Conservation (phyloP, 2,888 invertebrate genomes). For the Lepidonotus clava region DNA sequence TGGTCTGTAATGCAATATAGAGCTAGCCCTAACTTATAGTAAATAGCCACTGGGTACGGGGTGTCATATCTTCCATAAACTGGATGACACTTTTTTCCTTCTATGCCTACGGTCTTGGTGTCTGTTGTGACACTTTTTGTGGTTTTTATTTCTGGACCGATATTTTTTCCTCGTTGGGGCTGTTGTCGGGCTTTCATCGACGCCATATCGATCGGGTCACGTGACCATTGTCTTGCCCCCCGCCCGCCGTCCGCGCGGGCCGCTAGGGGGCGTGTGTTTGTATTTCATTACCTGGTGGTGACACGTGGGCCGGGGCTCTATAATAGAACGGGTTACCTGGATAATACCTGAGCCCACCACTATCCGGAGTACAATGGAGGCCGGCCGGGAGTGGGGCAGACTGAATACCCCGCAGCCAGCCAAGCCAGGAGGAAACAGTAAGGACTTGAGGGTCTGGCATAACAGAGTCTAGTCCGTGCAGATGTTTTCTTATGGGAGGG, state of each 20-base stretch:
- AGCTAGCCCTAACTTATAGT: too few relatives aligned
- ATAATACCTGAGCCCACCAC: not conserved
- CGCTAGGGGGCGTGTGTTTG: not conserved
- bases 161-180: not conserved
- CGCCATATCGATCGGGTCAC: not conserved
- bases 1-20: too few relatives aligned
- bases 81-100: too few relatives aligned
- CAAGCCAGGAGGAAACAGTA: too few relatives aligned
- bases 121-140: not conserved
- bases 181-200: not conserved
- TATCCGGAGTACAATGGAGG: not conserved
- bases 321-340: slow-evolving; percentile 28
- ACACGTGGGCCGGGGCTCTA: not conserved
- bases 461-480: too few relatives aligned
- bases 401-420: too few relatives aligned
- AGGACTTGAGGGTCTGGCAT: too few relatives aligned
- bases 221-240: not conserved
- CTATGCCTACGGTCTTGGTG: not conserved
- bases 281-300: slow-evolving; percentile 38
- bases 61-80: too few relatives aligned
- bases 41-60: too few relatives aligned
- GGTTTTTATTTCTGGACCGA: not conserved
- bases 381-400: too few relatives aligned
- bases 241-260: not conserved
- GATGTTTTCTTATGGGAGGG: too few relatives aligned